Percentiles rank a stretch among this genome's conserved stretches.
Conservation (phyloP, 2,888 invertebrate genomes). For the Drosophila conformis region DNA sequence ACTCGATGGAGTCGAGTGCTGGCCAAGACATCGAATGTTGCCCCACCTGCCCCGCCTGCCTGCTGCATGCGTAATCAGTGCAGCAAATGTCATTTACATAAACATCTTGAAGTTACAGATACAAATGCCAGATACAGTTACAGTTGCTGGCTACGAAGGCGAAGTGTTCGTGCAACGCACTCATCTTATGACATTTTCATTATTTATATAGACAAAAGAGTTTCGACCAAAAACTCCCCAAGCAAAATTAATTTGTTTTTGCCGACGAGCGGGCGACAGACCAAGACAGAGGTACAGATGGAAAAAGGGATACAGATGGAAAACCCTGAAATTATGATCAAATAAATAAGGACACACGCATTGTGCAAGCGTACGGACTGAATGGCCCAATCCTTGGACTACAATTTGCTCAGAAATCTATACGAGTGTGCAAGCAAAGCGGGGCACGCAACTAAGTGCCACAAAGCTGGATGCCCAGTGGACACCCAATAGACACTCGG, state of each 20-base stretch:
- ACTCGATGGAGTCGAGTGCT: slow-evolving; percentile 58
- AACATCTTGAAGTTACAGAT: slow-evolving; percentile 55
- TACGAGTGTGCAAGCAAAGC: slow-evolving; percentile 14
- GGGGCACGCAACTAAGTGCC: slow-evolving; percentile 50
- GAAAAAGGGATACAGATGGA: not conserved
- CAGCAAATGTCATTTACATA: slow-evolving; percentile 70
- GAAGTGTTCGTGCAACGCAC: slow-evolving; percentile 35
- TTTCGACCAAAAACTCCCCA: slow-evolving; percentile 28
- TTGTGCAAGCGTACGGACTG: slow-evolving; percentile 14
- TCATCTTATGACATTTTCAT: slow-evolving; percentile 79
- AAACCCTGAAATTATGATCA: slow-evolving; percentile 71
- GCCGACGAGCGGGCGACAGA: not conserved
- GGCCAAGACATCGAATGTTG: slow-evolving; percentile 16
- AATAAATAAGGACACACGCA: slow-evolving; percentile 68
- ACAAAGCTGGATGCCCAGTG: slow-evolving; percentile 28
- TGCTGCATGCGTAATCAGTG: slow-evolving; percentile 63
- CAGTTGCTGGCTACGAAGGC: slow-evolving; percentile 30
- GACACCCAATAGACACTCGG: slow-evolving; percentile 23
- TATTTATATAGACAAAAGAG: slow-evolving; percentile 77
- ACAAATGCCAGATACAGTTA: slow-evolving; percentile 11
- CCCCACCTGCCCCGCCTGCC: slow-evolving; percentile 6
- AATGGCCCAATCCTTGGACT: slow-evolving; percentile 1
- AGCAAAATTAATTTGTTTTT: slow-evolving; percentile 70
- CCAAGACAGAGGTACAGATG: no score
- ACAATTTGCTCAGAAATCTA: slow-evolving; percentile 58